Evolutionary conservation across 2,113 vertebrate species (phyloP), one percentile per base, ranked within the genome.

Genomic region (Podarcis raffonei): DNA sequence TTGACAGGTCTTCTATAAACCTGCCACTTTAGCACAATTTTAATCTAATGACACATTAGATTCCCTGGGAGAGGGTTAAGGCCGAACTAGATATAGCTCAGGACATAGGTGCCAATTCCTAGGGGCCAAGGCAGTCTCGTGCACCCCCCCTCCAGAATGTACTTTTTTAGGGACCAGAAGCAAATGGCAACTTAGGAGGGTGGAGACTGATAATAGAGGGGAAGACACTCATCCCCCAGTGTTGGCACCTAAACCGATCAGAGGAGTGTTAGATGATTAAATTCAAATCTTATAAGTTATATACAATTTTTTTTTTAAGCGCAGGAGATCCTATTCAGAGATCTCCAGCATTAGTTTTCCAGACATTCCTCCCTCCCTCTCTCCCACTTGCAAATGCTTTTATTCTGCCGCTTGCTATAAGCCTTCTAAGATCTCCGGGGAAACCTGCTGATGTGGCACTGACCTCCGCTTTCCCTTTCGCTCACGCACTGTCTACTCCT

Each of bases 401-500:
- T 22, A 6, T 25, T 30, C 23, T 39, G 12, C 20, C 27, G 6
- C 35, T n/a, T 65, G 0, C 16, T 75, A 16, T 0, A 23, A 9
- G 1, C 20, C 3, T 87, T 30, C 7, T 0, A 0, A 68, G 8
- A 5, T 62, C 9, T 15, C 27, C n/a, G 39, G 77, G 23, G 32
- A 71, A 2, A 2, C 2, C 1, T 81, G 90, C 39, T 89, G 83
- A 90, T 83, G 68, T 84, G 91, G 87, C 53, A 0, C 0, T 30
- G 8, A 16, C 15, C 35, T 22, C 57, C 35, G 65, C n/a, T 2
- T 16, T 90, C 84, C 6, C 25, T 89, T 39, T 59, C 18, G 4
- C 76, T 85, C 0, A 20, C n/a, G 15, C 22, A 84, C 90, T 89
- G 86, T 85, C 87, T 90, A 90, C 84, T 75, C 92, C 42, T 89